Percentiles rank a stretch among this genome's conserved stretches.
Evolutionary conservation across 2,888 invertebrate genomes (phyloP).

Genomic region (Zelleria hepariella): DNA sequence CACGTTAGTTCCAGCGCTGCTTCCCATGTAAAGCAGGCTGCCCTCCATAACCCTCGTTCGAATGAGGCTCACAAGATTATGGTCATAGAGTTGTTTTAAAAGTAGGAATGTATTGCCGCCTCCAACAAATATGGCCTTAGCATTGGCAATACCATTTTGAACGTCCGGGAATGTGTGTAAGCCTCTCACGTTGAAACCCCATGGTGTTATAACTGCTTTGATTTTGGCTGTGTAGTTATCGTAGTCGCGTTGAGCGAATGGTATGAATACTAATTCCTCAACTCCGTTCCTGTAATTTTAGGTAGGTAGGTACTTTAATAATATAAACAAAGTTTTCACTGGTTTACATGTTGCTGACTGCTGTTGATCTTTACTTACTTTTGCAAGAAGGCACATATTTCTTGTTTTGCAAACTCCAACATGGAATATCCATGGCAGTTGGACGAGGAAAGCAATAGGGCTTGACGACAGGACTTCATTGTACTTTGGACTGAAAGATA

Average conservation of each 20-base stretch:
- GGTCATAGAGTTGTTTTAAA: slow-evolving; percentile 78
- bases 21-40: slow-evolving; percentile 80
- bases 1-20: slow-evolving; percentile 88
- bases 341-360: background rate
- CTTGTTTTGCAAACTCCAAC: slow-evolving; percentile 77
- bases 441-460: slow-evolving; percentile 79
- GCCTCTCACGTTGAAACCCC: slow-evolving; percentile 77
- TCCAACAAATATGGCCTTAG: slow-evolving; percentile 82
- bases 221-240: slow-evolving; percentile 76
- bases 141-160: slow-evolving; percentile 66
- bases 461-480: slow-evolving; percentile 48
- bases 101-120: slow-evolving; percentile 87
- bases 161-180: slow-evolving; percentile 75
- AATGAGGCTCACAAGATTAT: slow-evolving; percentile 75
- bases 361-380: slow-evolving; percentile 53
- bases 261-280: slow-evolving; percentile 78
- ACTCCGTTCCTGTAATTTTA: slow-evolving; percentile 74
- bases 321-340: background rate
- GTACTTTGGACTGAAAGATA: slow-evolving; percentile 4
- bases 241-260: slow-evolving; percentile 79
- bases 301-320: no score
- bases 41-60: slow-evolving; percentile 74
- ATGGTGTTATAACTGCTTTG: slow-evolving; percentile 69
- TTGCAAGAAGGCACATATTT: slow-evolving; percentile 73
- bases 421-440: slow-evolving; percentile 76